A percentile compares a stretch with the other conserved stretches of the same genome.
Evolutionary conservation across 2,797 vertebrate genomes (phyloP).

Genomic region (Sebastiscus tertius): DNA sequence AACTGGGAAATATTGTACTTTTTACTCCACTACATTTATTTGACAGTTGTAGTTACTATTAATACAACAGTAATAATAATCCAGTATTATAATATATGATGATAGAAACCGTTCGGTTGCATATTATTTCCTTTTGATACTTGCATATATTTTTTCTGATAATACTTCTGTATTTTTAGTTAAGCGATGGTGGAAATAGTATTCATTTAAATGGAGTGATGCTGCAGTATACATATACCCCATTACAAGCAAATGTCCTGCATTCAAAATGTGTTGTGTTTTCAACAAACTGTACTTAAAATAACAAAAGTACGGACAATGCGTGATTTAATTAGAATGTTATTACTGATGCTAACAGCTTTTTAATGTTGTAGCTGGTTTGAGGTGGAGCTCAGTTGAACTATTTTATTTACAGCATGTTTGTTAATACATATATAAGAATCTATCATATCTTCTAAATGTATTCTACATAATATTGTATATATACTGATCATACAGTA

Average conservation of each 20-base stretch:
- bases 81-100: background rate
- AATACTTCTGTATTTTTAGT: background rate
- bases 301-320: too few species aligned
- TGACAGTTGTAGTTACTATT: background rate
- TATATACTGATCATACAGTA: background rate
- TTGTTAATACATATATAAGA: background rate
- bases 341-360: background rate
- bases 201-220: background rate
- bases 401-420: background rate
- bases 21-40: background rate
- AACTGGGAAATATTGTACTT: background rate
- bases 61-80: background rate
- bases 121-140: background rate
- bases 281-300: too few species aligned
- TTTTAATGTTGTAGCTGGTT: background rate
- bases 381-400: background rate
- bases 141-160: background rate
- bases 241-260: background rate
- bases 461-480: background rate
- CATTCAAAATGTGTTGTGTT: background rate
- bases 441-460: background rate
- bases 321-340: accelerated
- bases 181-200: background rate
- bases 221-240: background rate
- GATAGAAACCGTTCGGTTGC: background rate